phyloP scores from a whole-genome alignment of 2,797 vertebrate species.

The Syngnathus acus region DNA sequence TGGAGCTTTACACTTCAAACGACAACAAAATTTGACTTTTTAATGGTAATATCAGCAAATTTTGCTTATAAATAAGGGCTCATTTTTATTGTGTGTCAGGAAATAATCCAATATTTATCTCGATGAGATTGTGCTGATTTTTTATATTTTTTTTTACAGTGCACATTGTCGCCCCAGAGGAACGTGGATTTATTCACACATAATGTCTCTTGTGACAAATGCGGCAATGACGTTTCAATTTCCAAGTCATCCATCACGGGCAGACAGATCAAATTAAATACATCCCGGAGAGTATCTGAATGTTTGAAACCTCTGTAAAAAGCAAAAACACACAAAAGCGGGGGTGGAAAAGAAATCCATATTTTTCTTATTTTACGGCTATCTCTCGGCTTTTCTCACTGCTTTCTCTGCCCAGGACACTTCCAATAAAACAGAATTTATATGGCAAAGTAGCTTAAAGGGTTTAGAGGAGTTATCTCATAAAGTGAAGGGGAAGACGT shows the following conservation, averaged over 20 bases:
- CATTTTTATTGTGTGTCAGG: neutral
- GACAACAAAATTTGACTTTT: neutral
- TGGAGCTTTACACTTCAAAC: neutral
- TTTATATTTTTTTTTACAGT: constrained; percentile 4
- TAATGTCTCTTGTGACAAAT: neutral
- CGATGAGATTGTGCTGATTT: neutral
- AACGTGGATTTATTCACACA: constrained; percentile 3
- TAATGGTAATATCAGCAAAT: neutral
- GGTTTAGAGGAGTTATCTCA: constrained; percentile 32
- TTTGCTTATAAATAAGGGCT: neutral
- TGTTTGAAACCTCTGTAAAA: constrained; percentile 24
- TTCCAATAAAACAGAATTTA: constrained; percentile 37
- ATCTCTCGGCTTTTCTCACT: constrained; percentile 6
- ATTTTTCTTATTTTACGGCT: constrained; percentile 15
- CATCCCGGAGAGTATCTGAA: constrained; percentile 23
- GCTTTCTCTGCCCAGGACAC: constrained; percentile 10
- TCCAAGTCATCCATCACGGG: constrained; percentile 40
- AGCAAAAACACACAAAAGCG: neutral
- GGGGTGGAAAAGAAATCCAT: neutral
- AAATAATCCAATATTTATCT: neutral
- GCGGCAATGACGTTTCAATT: constrained; percentile 25
- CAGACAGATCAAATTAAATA: constrained; percentile 32
- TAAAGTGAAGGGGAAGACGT: constrained; percentile 9
- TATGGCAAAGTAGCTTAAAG: constrained; percentile 20
- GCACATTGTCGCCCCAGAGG: constrained; percentile 2